phyloP scores from a whole-genome alignment of 2,797 vertebrate species.

The Rhyacichthys aspro region DNA sequence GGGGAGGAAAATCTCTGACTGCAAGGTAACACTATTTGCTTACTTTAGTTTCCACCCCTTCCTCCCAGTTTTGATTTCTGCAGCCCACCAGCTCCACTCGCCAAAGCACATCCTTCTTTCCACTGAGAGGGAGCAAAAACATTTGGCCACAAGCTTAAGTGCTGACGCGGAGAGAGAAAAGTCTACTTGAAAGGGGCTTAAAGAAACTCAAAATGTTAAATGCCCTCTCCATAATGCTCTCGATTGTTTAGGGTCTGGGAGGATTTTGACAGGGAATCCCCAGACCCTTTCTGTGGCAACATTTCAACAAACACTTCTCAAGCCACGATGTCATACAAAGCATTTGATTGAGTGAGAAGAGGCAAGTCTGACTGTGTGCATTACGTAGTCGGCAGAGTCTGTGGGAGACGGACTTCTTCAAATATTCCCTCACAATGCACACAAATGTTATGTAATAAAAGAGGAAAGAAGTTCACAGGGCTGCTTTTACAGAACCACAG shows the following conservation, averaged over 20 bases:
- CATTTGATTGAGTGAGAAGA: constrained; percentile 3
- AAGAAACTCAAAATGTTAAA: constrained; percentile 31
- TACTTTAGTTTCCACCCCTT: constrained; percentile 43
- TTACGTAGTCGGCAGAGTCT: constrained; percentile 9
- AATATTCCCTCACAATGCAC: constrained; percentile 14
- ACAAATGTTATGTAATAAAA: constrained; percentile 19
- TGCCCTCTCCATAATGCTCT: constrained; percentile 52
- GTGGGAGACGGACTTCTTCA: neutral
- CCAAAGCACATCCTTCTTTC: constrained; percentile 46
- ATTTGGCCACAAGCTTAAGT: constrained; percentile 24
- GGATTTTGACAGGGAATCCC: constrained; percentile 45
- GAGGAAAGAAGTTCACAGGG: neutral
- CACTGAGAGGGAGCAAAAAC: constrained; percentile 47
- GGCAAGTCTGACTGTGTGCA: constrained; percentile 14
- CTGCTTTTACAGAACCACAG: neutral
- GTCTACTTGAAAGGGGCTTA: constrained; percentile 5
- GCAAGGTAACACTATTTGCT: constrained; percentile 52
- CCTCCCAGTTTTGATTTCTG: constrained; percentile 18
- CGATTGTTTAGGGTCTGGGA: constrained; percentile 46
- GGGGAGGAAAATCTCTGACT: constrained; percentile 43
- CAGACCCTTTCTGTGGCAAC: constrained; percentile 54
- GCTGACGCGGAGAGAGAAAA: constrained; percentile 8
- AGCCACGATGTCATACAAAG: constrained; percentile 11
- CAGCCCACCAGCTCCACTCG: constrained; percentile 23
- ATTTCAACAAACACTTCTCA: constrained; percentile 38